Percentiles rank a stretch among this genome's conserved stretches.
Conservation (phyloP, 1,140 invertebrate genomes). For the Bombus affinis region DNA sequence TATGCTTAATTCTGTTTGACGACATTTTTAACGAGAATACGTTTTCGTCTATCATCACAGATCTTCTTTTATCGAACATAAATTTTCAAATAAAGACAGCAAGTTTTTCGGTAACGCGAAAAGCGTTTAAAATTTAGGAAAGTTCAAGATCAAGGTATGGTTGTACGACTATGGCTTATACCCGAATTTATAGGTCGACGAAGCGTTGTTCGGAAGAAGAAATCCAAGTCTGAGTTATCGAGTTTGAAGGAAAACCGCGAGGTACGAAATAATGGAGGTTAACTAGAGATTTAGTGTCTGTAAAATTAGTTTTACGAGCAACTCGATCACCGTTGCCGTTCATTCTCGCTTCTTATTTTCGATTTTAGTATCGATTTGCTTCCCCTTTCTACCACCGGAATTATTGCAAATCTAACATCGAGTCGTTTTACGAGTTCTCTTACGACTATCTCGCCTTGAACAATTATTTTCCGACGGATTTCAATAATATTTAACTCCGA, state of each 20-base stretch:
- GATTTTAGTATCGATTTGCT: not conserved
- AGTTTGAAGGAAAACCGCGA: not conserved
- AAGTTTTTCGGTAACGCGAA: not conserved
- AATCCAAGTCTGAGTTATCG: not conserved
- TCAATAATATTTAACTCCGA: not conserved
- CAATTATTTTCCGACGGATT: not conserved
- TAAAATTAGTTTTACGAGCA: constrained; percentile 8
- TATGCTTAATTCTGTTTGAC: not conserved
- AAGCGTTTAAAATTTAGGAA: not conserved
- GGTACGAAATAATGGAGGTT: not conserved
- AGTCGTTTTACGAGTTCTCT: not conserved
- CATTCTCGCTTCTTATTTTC: not conserved
- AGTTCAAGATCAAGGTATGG: not conserved
- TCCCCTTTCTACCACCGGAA: not conserved
- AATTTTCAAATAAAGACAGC: not conserved
- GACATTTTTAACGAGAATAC: not conserved
- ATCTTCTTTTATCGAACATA: not conserved
- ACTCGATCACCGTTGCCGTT: not conserved
- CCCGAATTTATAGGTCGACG: not conserved
- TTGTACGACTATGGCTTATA: not conserved
- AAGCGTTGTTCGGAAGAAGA: not conserved
- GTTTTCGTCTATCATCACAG: not conserved
- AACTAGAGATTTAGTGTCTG: constrained; percentile 4
- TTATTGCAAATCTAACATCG: not conserved
- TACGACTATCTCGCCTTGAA: not conserved